Evolutionary conservation across 2,888 invertebrate species (phyloP), one percentile per base, ranked within the genome.

Genomic region (Ephialtes manifestator): DNA sequence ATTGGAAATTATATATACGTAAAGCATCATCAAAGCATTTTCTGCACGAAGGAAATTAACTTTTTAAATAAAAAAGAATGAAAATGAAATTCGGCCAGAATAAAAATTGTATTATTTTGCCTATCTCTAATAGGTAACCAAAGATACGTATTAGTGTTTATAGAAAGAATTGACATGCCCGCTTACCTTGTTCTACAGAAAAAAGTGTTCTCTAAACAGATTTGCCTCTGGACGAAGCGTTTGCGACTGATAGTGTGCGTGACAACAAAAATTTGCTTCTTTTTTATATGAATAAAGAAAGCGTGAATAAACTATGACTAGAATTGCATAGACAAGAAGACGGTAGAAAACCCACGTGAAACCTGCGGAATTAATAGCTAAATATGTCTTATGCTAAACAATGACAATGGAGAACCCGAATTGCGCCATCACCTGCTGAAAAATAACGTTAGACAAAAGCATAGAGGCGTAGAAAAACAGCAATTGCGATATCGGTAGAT

Each of bases 401-500:
- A 60, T 55, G 67, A 35, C 24, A 78, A 67, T 78, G 15, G 24
- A 83, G 65, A 65, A 13, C 60, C 46, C 74, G 51, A 70, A 28
- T 13, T 43, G 46, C 71, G 82, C 89, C 91, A 75, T 85, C 90
- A 91, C 91, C 91, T 91, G 89, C 83, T 87, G 83, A 82, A 89
- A 86, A 83, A 77, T 55, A 81, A 71, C 63, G 24, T 67, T 68
- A 24, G 24, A 74, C 72, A 43, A 15, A 83, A 77, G 72, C 78
- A 24, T 71, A 75, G 20, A 24, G 74, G 55, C 53, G 31, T 65
- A 8, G 11, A 35, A 46, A 20, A 74, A 63, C 20, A 83, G 85
- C 84, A 72, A 31, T 65, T 58, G 83, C 70, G 77, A 67, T 81
- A 84, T 83, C 81, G 74, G 81, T 48, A 48, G 60, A 77, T 86